Evolutionary conservation across 2,888 invertebrate species (phyloP), one percentile per base, ranked within the genome.

Genomic region (Schizaphis graminum): DNA sequence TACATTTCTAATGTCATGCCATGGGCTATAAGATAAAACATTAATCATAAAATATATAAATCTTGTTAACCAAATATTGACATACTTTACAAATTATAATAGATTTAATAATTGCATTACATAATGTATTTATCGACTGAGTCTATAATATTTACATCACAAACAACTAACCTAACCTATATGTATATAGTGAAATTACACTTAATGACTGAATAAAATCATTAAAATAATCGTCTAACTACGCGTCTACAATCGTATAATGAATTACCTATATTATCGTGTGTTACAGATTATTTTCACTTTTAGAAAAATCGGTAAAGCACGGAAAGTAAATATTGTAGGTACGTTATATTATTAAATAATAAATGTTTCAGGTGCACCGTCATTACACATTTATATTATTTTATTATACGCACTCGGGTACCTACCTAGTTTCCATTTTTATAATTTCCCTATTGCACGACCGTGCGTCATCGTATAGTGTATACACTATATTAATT

Each of bases 61-160:
- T n/a, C 61, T 67, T 67, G n/a, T 67, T n/a, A 16, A n/a, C 67
- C n/a, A 13, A n/a, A 67, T n/a, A 67, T 16, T 67, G 67, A 67
- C 16, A 67, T 67, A 16, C n/a, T 16, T 67, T n/a, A 67, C 67
- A 67, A 67, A 67, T 67, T 67, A 67, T 16, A 67, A n/a, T n/a
- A 67, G 67, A 67, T 67, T 67, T 67, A n/a, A 67, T 5, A 67
- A 13, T n/a, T 1, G n/a, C 16, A 67, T 67, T n/a, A 4, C n/a
- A 16, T 67, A 67, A 67, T 67, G n/a, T 67, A 67, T 67, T n/a
- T 67, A n/a, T 67, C n/a, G n/a, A 67, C 67, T 67, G 16, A n/a
- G n/a, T 67, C n/a, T 67, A n/a, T n/a, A 67, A 67, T 67, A n/a
- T 67, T 67, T n/a, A 67, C n/a, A n/a, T 67, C n/a, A n/a, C 67